Conservation (phyloP, 2,888 invertebrate species). For the Lottia gigantea region DNA sequence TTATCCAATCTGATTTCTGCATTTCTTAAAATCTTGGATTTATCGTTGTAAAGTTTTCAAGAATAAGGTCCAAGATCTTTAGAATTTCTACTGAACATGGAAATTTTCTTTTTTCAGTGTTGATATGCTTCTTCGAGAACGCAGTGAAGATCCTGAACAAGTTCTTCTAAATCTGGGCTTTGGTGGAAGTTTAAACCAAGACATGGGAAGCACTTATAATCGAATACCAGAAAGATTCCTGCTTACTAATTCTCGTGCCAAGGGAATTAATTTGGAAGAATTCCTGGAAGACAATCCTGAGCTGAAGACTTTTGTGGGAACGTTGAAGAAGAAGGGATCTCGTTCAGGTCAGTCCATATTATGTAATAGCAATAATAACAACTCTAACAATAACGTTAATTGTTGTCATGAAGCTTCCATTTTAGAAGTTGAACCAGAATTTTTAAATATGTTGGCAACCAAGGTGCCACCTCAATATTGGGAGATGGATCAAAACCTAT, state of each 20-base stretch:
- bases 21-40: no score
- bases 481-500: neutral
- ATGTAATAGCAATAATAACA: neutral
- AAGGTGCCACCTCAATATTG: neutral
- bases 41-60: no score
- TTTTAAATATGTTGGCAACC: neutral
- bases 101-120: constrained; percentile 43
- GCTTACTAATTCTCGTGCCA: constrained; percentile 79
- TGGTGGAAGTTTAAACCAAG: constrained; percentile 42
- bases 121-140: constrained; percentile 77
- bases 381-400: neutral
- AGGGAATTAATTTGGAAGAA: constrained; percentile 81
- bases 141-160: constrained; percentile 89
- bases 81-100: no score
- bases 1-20: no score
- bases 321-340: constrained; percentile 20
- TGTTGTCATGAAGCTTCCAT: neutral
- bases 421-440: neutral
- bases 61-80: no score
- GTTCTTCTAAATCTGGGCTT: constrained; percentile 78
- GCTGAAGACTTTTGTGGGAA: constrained; percentile 38
- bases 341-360: constrained; percentile 16
- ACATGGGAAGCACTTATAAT: constrained; percentile 41
- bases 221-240: constrained; percentile 87
- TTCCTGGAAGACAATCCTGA: constrained; percentile 71